These are phyloP conservation scores for Tapirus indicus DNA, from an alignment of 2,797 vertebrate species.

Conservation along the genomic window DNA sequence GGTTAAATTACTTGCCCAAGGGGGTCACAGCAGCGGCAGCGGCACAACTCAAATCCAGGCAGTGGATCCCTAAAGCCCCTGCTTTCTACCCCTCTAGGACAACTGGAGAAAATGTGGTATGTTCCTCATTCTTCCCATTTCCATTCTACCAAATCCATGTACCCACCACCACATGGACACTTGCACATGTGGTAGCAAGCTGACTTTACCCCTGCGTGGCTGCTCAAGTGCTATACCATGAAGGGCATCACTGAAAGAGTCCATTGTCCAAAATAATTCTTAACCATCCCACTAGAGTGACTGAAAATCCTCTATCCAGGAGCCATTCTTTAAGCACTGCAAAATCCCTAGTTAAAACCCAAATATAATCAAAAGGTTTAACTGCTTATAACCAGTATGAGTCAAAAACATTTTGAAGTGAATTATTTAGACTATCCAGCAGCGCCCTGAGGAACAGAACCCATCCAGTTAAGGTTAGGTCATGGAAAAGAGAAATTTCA, in stretches of 20 bases:
- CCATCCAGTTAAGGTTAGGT: not conserved
- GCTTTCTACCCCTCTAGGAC: not conserved
- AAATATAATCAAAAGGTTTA: not conserved
- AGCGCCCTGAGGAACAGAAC: conserved; percentile 10
- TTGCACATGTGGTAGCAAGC: conserved; percentile 23
- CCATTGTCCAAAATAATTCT: conserved; percentile 6
- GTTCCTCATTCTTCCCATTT: conserved; percentile 8
- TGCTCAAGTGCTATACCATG: not conserved
- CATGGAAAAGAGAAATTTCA: not conserved
- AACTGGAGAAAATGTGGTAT: not conserved
- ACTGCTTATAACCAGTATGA: not conserved
- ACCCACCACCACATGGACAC: not conserved
- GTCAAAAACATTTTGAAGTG: conserved; percentile 32
- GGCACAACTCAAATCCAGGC: not conserved
- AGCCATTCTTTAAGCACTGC: not conserved
- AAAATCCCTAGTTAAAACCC: conserved; percentile 30
- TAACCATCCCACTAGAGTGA: not conserved
- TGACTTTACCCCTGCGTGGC: conserved; percentile 13
- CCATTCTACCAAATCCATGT: not conserved
- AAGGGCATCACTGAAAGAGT: conserved; percentile 37
- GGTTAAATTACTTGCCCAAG: not conserved
- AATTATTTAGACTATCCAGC: conserved; percentile 35
- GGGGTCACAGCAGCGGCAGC: not conserved
- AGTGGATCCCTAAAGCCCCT: not conserved
- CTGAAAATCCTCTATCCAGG: not conserved